phyloP scores from a whole-genome alignment of 2,888 invertebrate species.

The Chromoteleia sp. region DNA sequence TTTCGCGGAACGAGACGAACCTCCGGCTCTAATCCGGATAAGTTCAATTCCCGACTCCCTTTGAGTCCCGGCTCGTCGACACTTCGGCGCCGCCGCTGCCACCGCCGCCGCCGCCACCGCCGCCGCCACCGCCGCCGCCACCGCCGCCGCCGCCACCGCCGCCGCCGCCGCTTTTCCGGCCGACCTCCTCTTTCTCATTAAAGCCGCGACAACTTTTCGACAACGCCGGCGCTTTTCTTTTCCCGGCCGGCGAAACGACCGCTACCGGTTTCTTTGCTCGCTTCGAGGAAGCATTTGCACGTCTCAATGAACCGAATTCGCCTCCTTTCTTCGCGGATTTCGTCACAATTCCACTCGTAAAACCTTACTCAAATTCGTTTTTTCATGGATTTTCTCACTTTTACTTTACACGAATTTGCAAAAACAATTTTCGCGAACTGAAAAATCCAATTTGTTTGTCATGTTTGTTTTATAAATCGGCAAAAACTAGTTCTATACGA shows the following conservation, averaged over 20 bases:
- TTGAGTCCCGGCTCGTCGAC: slow-evolving; percentile 70
- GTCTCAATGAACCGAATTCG: slow-evolving; percentile 26
- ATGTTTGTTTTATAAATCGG: too few species aligned
- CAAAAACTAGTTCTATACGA: too few species aligned
- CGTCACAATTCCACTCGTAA: background rate
- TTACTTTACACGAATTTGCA: too few species aligned
- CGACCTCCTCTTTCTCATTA: slow-evolving; percentile 64
- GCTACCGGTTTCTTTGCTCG: slow-evolving; percentile 43
- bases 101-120: slow-evolving; percentile 69
- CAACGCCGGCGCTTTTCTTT: slow-evolving; percentile 42
- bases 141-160: too few species aligned
- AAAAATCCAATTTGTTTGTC: too few species aligned
- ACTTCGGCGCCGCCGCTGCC: slow-evolving; percentile 72
- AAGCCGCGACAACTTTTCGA: slow-evolving; percentile 18
- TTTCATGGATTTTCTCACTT: too few species aligned
- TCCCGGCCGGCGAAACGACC: background rate
- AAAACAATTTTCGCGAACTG: too few species aligned
- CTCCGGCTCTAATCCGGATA: slow-evolving; percentile 78
- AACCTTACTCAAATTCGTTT: too few species aligned
- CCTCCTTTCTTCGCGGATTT: slow-evolving; percentile 31
- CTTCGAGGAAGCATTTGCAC: slow-evolving; percentile 19
- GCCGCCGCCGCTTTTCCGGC: slow-evolving; percentile 71
- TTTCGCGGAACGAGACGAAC: slow-evolving; percentile 74
- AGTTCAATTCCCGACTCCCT: slow-evolving; percentile 74
- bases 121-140: too few species aligned